Evolutionary conservation across 2,888 invertebrate species (phyloP).

Genomic region (Drosophila sordidula): DNA sequence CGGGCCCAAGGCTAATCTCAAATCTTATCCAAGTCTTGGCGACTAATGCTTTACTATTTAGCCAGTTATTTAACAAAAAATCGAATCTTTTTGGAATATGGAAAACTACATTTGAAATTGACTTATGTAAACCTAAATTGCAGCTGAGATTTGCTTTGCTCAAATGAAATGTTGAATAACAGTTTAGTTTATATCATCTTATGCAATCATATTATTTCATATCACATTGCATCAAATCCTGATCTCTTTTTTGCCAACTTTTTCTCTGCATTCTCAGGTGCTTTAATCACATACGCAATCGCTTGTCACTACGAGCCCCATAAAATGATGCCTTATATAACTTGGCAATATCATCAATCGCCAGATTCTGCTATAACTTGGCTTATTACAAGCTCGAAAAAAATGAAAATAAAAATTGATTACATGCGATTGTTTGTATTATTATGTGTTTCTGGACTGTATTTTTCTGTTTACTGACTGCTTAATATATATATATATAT

Average conservation of each 20-base stretch:
- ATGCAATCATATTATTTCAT: too few relatives aligned
- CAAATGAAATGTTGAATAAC: neutral
- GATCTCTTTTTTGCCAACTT: neutral
- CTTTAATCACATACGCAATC: neutral
- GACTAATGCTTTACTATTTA: conserved; percentile 11
- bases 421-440: conserved; percentile 40
- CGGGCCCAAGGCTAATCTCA: conserved; percentile 18
- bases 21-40: conserved; percentile 7
- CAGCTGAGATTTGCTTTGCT: neutral
- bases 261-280: neutral
- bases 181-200: too few relatives aligned
- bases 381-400: conserved; percentile 32
- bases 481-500: conserved; percentile 4
- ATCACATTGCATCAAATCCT: too few relatives aligned
- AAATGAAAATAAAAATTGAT: conserved; percentile 46
- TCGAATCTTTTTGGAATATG: too few relatives aligned
- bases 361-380: conserved; percentile 42
- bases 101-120: too few relatives aligned
- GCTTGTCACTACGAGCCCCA: neutral
- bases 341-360: conserved; percentile 28
- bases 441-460: conserved; percentile 15
- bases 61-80: neutral
- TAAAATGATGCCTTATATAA: conserved; percentile 25
- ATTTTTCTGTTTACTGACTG: conserved; percentile 12
- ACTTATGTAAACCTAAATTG: too few relatives aligned